Evolutionary conservation across 2,797 vertebrate species (phyloP).

Genomic region (Premnoplex brunnescens): DNA sequence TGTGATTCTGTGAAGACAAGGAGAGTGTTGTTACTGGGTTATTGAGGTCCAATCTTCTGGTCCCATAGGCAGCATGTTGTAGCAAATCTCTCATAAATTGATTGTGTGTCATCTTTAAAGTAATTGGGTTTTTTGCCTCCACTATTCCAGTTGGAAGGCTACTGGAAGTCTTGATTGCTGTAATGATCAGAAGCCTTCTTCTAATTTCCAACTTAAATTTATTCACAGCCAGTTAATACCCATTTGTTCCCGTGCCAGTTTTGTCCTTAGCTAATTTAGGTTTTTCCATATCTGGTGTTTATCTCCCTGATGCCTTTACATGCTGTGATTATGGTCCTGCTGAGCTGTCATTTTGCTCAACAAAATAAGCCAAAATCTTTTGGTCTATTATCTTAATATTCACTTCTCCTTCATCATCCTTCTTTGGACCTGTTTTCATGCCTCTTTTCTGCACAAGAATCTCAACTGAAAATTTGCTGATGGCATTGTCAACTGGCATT

Average conservation of each 20-base stretch:
- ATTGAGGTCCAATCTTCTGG: background rate
- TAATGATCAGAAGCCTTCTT: slow-evolving; percentile 56
- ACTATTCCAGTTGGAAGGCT: slow-evolving; percentile 32
- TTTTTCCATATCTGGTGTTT: slow-evolving; percentile 52
- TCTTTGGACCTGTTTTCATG: background rate
- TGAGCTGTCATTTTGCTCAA: slow-evolving; percentile 19
- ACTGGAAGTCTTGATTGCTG: slow-evolving; percentile 39
- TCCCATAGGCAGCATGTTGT: background rate
- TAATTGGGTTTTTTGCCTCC: slow-evolving; percentile 15
- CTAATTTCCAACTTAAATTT: slow-evolving; percentile 55
- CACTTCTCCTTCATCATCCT: background rate
- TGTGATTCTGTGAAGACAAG: background rate
- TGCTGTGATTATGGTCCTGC: slow-evolving; percentile 49
- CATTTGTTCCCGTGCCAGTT: slow-evolving; percentile 65
- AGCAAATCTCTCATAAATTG: background rate
- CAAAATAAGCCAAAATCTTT: slow-evolving; percentile 41
- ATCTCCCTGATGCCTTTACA: slow-evolving; percentile 53
- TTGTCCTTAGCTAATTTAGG: slow-evolving; percentile 62
- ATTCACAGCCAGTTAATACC: slow-evolving; percentile 56
- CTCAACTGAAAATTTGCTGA: background rate
- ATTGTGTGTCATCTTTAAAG: slow-evolving; percentile 23
- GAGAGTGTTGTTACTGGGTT: background rate
- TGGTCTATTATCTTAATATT: background rate
- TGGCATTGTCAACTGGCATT: background rate
- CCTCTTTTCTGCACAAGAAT: background rate